phyloP scores from a whole-genome alignment of 2,888 invertebrate genomes.

The Sialis fuliginosa region DNA sequence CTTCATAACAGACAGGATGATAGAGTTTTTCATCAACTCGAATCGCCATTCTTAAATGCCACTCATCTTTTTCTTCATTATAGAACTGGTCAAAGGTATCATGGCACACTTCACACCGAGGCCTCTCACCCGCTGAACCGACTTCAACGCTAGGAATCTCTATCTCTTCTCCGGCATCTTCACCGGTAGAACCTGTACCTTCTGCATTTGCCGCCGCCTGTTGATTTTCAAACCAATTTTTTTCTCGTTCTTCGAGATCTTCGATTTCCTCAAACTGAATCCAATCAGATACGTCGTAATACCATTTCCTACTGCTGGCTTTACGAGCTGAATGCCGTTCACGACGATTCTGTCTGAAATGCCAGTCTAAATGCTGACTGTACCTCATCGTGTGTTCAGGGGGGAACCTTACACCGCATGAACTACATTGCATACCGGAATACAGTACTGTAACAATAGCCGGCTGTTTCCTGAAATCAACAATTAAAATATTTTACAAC shows the following conservation, averaged over 20 bases:
- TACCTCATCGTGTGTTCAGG: conserved; percentile 79
- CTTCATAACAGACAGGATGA: conserved; percentile 82
- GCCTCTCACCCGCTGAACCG: conserved; percentile 41
- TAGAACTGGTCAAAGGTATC: conserved; percentile 91
- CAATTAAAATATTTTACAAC: neutral
- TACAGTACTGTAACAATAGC: conserved; percentile 54
- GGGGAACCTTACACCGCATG: conserved; percentile 88
- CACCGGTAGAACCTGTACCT: conserved; percentile 32
- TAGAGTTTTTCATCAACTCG: conserved; percentile 59
- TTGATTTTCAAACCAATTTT: conserved; percentile 74
- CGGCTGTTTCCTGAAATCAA: conserved; percentile 45
- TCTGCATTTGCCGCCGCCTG: conserved; percentile 33
- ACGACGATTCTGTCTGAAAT: conserved; percentile 83
- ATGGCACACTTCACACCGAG: conserved; percentile 73
- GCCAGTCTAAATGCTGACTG: conserved; percentile 96
- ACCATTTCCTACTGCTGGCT: conserved; percentile 76
- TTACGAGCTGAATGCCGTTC: conserved; percentile 73
- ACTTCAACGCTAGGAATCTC: conserved; percentile 56
- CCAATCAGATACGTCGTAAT: conserved; percentile 81
- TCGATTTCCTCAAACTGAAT: conserved; percentile 87
- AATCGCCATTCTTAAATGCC: conserved; percentile 80
- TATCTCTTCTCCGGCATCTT: conserved; percentile 37
- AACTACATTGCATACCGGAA: conserved; percentile 88
- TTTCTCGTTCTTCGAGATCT: conserved; percentile 77
- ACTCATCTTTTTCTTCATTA: conserved; percentile 93